phyloP scores from a whole-genome alignment of 2,113 vertebrate species.

The Todiramphus chloris region DNA sequence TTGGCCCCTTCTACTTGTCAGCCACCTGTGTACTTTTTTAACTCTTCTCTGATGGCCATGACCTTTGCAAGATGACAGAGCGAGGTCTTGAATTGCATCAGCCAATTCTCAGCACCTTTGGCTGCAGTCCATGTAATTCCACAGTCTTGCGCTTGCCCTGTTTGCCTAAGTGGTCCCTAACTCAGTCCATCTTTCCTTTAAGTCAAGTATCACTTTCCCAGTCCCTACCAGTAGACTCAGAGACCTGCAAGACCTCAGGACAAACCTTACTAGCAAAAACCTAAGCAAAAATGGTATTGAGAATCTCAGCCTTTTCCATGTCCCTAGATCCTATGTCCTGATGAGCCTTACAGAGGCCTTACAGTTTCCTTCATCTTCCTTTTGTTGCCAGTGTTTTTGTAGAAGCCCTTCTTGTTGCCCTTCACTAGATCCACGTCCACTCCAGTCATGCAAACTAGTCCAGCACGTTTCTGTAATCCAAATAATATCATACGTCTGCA shows the following conservation, averaged over 20 bases:
- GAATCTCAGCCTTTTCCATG: neutral
- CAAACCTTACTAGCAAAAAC: neutral
- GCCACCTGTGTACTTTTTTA: neutral
- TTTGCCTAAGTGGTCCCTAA: neutral
- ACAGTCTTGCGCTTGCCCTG: neutral
- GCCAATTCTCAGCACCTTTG: neutral
- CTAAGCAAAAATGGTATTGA: neutral
- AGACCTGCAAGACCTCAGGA: neutral
- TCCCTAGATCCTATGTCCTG: too few species aligned
- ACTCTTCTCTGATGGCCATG: neutral
- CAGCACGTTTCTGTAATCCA: neutral
- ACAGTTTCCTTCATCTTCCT: neutral
- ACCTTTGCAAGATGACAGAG: neutral
- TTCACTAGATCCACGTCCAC: neutral
- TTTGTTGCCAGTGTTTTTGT: neutral
- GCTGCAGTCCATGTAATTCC: neutral
- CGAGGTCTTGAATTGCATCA: neutral
- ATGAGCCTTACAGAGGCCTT: neutral
- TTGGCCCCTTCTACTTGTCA: too few species aligned
- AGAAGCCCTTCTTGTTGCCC: neutral
- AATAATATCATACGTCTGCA: neutral
- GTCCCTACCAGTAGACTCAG: neutral
- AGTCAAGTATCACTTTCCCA: neutral
- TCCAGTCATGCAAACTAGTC: neutral
- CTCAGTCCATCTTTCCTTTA: neutral